A percentile compares a stretch with the other conserved stretches of the same genome.
Evolutionary conservation across 2,113 vertebrate genomes (phyloP).

Genomic region (Bubo blakistoni): DNA sequence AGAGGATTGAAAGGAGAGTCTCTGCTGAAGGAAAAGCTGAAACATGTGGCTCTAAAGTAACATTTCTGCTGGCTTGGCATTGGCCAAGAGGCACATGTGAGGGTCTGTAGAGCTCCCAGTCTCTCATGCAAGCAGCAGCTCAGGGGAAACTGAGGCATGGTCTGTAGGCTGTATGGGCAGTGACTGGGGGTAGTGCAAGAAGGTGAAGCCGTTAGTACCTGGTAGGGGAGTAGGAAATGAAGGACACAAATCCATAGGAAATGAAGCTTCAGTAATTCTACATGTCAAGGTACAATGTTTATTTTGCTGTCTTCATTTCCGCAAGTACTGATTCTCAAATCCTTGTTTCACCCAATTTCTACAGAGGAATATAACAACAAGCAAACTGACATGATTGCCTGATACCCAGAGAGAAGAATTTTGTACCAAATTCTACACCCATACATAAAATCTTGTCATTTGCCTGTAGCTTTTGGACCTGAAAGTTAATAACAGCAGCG

Average conservation of each 20-base stretch:
- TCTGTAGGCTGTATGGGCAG: background rate
- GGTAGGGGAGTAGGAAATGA: background rate
- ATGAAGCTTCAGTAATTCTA: background rate
- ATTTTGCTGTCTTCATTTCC: background rate
- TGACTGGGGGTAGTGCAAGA: background rate
- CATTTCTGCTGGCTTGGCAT: background rate
- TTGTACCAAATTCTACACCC: background rate
- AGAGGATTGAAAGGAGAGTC: background rate
- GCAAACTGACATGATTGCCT: background rate
- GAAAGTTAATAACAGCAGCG: background rate
- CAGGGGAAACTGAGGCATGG: background rate
- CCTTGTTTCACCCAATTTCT: background rate
- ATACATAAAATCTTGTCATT: background rate
- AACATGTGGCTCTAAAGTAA: background rate
- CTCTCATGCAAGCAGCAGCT: background rate
- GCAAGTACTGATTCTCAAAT: background rate
- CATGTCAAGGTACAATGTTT: rapidly evolving
- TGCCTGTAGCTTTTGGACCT: background rate
- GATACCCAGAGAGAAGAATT: background rate
- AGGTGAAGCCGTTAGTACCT: background rate
- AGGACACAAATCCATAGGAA: background rate
- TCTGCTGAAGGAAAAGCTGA: background rate
- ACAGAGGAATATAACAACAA: background rate
- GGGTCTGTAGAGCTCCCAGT: background rate
- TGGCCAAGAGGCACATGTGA: rapidly evolving